Evolutionary conservation across 2,888 invertebrate genomes (phyloP).

Genomic region (Epinotia brunnichana): DNA sequence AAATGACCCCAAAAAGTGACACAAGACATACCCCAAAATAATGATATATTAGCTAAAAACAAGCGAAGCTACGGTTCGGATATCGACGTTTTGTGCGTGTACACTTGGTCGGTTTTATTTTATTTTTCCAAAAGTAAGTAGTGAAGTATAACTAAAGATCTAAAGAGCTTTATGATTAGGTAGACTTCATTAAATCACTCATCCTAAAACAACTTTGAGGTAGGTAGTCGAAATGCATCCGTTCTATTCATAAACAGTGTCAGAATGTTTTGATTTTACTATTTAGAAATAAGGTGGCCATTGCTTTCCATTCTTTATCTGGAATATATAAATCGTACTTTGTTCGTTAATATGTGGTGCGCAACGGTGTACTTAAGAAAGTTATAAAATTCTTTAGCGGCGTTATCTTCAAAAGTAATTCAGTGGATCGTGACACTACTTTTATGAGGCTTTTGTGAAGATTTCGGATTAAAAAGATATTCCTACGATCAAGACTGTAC

Average conservation of each 20-base stretch:
- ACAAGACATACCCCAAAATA: too few relatives aligned
- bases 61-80: too few relatives aligned
- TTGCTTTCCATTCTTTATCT: neutral
- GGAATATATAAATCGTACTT: conserved; percentile 19
- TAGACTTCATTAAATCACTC: too few relatives aligned
- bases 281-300: neutral
- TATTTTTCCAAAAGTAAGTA: conserved; percentile 1
- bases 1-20: too few relatives aligned
- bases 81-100: too few relatives aligned
- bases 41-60: too few relatives aligned
- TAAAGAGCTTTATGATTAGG: neutral
- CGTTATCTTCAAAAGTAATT: conserved; percentile 22
- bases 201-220: too few relatives aligned
- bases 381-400: conserved; percentile 28
- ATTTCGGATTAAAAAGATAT: conserved; percentile 26
- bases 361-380: conserved; percentile 26
- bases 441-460: conserved; percentile 27
- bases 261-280: neutral
- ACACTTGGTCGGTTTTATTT: neutral
- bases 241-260: neutral
- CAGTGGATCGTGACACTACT: conserved; percentile 12
- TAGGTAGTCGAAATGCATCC: neutral
- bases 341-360: conserved; percentile 28
- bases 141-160: neutral
- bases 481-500: conserved; percentile 5